Conservation (phyloP, 1,140 invertebrate species). For the Saxidomus purpurata region DNA sequence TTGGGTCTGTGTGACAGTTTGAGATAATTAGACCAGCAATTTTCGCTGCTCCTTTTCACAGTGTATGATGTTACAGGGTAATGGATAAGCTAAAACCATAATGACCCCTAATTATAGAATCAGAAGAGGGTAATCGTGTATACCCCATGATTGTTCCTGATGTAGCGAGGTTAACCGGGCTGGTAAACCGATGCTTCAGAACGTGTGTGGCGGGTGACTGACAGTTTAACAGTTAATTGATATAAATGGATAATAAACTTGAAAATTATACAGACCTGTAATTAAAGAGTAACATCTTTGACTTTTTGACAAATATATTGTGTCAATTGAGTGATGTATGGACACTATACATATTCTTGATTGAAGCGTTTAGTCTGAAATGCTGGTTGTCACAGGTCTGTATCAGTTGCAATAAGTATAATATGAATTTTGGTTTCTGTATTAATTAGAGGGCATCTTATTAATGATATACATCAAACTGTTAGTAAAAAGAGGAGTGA, state of each 20-base stretch:
- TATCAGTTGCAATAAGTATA: too few species aligned
- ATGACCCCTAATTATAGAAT: conserved; percentile 30
- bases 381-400: not conserved
- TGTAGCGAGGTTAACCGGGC: not conserved
- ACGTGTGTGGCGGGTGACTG: not conserved
- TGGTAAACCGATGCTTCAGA: not conserved
- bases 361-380: not conserved
- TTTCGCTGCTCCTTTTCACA: conserved; percentile 5
- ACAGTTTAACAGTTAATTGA: conserved; percentile 52
- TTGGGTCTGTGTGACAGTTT: too few species aligned
- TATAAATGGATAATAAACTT: conserved; percentile 45
- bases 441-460: too few species aligned
- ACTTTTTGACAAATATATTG: conserved; percentile 14
- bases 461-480: too few species aligned
- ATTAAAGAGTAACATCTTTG: conserved; percentile 46
- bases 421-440: too few species aligned
- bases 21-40: not conserved
- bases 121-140: not conserved
- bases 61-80: conserved; percentile 4
- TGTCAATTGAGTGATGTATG: conserved; percentile 30
- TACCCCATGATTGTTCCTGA: not conserved
- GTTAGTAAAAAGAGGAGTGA: too few species aligned
- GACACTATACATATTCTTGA: not conserved
- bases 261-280: conserved; percentile 55
- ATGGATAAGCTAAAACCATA: conserved; percentile 17